These are phyloP conservation scores for Rhadina sibilatrix DNA, from an alignment of 2,113 vertebrate genomes.

Conservation along the genomic window DNA sequence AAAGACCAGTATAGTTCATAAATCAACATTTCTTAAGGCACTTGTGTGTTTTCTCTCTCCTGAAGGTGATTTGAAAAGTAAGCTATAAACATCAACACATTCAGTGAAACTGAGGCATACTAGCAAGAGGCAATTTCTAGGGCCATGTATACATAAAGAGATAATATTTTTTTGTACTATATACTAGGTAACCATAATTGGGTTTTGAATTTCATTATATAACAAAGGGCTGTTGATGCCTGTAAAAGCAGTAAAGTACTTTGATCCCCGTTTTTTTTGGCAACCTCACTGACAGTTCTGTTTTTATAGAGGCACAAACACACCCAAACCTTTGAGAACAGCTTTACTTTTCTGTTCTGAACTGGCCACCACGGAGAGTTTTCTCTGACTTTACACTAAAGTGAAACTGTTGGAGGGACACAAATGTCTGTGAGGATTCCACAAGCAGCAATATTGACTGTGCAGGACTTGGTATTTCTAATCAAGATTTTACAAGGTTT, in stretches of 20 bases:
- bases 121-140: neutral
- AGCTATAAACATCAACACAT: slow-evolving; percentile 12
- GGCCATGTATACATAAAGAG: neutral
- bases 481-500: neutral
- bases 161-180: neutral
- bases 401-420: neutral
- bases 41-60: neutral
- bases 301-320: neutral
- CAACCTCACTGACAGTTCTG: neutral
- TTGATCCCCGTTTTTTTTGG: neutral
- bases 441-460: neutral
- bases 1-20: slow-evolving; percentile 56
- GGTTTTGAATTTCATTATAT: neutral
- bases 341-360: neutral
- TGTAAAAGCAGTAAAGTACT: neutral
- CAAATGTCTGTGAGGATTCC: neutral
- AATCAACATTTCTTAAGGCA: slow-evolving; percentile 60
- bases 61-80: slow-evolving; percentile 40
- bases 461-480: neutral
- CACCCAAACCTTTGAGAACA: neutral
- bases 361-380: neutral
- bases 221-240: neutral
- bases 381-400: neutral
- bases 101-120: neutral
- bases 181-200: neutral